Percentiles rank a stretch among this genome's conserved stretches.
Conservation (phyloP, 2,113 vertebrate genomes). For the Onychostruthus taczanowskii region DNA sequence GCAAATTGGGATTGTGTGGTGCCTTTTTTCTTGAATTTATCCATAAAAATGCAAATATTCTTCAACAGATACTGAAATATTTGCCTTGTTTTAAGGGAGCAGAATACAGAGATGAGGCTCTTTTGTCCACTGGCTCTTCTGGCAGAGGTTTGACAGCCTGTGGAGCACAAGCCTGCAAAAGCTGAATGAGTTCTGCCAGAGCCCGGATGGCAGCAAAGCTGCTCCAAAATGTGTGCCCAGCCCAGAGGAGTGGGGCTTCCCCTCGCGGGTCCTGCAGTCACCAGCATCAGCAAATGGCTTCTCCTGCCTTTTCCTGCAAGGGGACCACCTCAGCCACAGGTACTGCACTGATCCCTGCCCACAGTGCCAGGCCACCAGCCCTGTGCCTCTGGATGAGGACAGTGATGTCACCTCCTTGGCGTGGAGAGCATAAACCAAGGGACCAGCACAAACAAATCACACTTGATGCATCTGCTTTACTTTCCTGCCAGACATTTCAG, state of each 20-base stretch:
- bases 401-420: not conserved
- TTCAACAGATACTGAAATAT: slow-evolving; percentile 49
- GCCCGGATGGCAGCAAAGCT: fast-evolving
- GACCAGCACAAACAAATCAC: not conserved
- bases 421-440: not conserved
- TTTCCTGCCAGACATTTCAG: not conserved
- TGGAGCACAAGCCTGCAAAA: not conserved
- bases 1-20: slow-evolving; percentile 63
- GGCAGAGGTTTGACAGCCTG: not conserved
- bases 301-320: not conserved
- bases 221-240: fast-evolving
- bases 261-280: not conserved
- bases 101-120: not conserved
- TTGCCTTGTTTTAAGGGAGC: slow-evolving; percentile 37
- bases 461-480: not conserved
- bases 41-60: slow-evolving; percentile 68
- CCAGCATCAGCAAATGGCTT: not conserved
- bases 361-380: fast-evolving
- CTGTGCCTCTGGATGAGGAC: fast-evolving
- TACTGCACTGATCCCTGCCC: fast-evolving
- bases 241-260: not conserved
- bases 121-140: slow-evolving; percentile 24
- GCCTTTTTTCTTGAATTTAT: slow-evolving; percentile 66
- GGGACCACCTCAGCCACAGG: fast-evolving
- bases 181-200: not conserved